phyloP scores from a whole-genome alignment of 2,113 vertebrate species.

The Vireo altiloquus region DNA sequence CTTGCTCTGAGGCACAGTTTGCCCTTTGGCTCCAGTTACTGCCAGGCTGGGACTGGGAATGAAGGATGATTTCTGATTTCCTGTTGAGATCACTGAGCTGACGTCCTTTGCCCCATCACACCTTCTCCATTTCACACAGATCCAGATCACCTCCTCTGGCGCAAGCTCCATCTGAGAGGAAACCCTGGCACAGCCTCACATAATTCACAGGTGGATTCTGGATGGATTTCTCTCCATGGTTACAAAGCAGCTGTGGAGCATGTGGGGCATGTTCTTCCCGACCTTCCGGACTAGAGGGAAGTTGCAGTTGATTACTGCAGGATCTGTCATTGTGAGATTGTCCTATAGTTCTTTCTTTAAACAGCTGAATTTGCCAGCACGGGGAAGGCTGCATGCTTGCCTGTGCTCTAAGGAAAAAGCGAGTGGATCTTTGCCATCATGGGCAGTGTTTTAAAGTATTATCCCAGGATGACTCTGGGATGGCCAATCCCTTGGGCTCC shows the following conservation, averaged over 20 bases:
- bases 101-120: background rate
- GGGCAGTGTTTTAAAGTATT: background rate
- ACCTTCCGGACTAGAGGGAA: background rate
- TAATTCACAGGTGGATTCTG: background rate
- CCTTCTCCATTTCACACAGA: background rate
- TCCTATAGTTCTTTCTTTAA: background rate
- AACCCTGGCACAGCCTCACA: background rate
- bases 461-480: background rate
- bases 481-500: background rate
- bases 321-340: background rate
- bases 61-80: background rate
- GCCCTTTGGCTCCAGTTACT: background rate
- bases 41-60: background rate
- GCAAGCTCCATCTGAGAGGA: fast-evolving
- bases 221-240: background rate
- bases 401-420: background rate
- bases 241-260: background rate
- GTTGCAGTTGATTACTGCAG: background rate
- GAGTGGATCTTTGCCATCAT: background rate
- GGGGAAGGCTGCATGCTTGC: background rate
- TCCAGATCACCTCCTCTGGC: background rate
- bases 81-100: background rate
- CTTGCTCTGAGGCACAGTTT: fast-evolving
- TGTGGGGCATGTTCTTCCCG: background rate
- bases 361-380: background rate